Evolutionary conservation across 2,113 vertebrate genomes (phyloP).

Genomic region (Zonotrichia leucophrys): DNA sequence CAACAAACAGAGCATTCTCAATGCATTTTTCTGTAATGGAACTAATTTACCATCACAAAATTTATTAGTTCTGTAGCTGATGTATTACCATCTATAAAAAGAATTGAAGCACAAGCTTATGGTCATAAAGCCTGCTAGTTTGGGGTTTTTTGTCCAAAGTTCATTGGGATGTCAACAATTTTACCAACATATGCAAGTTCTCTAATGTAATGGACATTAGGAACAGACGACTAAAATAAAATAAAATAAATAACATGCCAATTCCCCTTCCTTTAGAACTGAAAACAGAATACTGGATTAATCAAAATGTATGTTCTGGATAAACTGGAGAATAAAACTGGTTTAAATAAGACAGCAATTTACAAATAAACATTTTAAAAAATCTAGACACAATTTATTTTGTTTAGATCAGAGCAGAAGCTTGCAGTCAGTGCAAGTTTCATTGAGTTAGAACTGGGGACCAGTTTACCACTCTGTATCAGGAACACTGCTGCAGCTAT

Average conservation of each 20-base stretch:
- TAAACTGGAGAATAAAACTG: background rate
- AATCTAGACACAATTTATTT: background rate
- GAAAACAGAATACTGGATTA: background rate
- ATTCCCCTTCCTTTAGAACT: background rate
- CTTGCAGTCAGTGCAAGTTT: background rate
- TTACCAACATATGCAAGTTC: background rate
- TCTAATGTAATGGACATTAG: background rate
- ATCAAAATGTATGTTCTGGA: background rate
- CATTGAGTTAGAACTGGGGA: background rate
- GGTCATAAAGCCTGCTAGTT: background rate
- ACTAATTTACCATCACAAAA: background rate
- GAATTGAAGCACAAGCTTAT: background rate
- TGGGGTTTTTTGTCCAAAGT: background rate
- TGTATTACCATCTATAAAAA: background rate
- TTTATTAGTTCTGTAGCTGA: background rate
- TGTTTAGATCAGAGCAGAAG: background rate
- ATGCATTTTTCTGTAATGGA: background rate
- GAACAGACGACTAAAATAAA: background rate
- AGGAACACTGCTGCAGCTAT: background rate
- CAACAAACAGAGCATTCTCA: background rate
- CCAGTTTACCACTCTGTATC: background rate
- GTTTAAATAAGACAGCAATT: background rate
- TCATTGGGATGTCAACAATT: background rate
- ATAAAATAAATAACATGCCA: background rate
- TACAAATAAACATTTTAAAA: background rate